A percentile compares a stretch with the other conserved stretches of the same genome.
Conservation (phyloP, 2,113 vertebrate genomes). For the human (Homo sapiens) region GRCh38 chr12:58892501-58893000, state of each 20-base stretch:
- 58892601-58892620: not conserved
- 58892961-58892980: not conserved
- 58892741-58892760: not conserved
- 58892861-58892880: not conserved
- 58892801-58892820: not conserved
- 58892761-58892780: not conserved
- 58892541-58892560: not conserved
- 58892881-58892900: not conserved
- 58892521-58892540: accelerated
- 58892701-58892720: not conserved
- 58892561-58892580: not conserved
- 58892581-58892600: not conserved
- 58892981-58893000: not conserved
- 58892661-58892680: not conserved
- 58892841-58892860: not conserved
- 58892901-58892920: not conserved
- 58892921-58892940: not conserved
- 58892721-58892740: not conserved
- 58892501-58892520: not conserved
- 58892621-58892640: not conserved
- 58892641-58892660: not conserved
- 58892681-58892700: not conserved
- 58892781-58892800: not conserved
- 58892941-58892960: not conserved
- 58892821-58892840: not conserved